Conservation (phyloP, 2,113 vertebrate species). For the Perognathus longimembris region DNA sequence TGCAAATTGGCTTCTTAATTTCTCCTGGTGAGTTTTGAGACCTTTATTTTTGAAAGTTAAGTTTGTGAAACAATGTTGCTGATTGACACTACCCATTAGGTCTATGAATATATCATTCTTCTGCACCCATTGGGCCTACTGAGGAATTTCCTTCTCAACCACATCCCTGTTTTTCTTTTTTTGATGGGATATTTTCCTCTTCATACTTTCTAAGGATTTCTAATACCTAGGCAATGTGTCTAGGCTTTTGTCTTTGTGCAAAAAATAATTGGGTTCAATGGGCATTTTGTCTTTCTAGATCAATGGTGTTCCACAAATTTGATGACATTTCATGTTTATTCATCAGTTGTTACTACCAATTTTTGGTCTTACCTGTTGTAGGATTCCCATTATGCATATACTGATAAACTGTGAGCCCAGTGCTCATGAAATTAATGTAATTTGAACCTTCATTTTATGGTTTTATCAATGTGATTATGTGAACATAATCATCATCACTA, state of each 20-base stretch:
- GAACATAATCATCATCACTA: not conserved
- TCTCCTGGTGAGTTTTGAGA: not conserved
- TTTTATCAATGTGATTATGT: not conserved
- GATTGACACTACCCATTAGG: not conserved
- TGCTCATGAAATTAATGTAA: not conserved
- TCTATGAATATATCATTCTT: too few relatives aligned
- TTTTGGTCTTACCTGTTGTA: not conserved
- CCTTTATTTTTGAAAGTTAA: not conserved
- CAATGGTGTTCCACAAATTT: slow-evolving; percentile 17
- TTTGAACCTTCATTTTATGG: not conserved
- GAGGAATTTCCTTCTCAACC: not conserved
- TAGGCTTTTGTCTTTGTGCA: not conserved
- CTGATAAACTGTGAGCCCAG: not conserved
- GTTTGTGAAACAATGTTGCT: not conserved
- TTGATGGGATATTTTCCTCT: not conserved
- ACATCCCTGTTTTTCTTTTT: not conserved
- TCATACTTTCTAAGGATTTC: not conserved
- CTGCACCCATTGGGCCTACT: not conserved
- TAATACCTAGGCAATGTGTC: not conserved
- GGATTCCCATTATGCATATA: not conserved
- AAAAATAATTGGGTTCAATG: not conserved
- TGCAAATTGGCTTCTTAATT: not conserved
- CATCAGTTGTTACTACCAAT: not conserved
- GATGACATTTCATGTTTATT: not conserved
- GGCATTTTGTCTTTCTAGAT: not conserved